Evolutionary conservation across 2,888 invertebrate genomes (phyloP).

Genomic region (Pimpla rufipes): DNA sequence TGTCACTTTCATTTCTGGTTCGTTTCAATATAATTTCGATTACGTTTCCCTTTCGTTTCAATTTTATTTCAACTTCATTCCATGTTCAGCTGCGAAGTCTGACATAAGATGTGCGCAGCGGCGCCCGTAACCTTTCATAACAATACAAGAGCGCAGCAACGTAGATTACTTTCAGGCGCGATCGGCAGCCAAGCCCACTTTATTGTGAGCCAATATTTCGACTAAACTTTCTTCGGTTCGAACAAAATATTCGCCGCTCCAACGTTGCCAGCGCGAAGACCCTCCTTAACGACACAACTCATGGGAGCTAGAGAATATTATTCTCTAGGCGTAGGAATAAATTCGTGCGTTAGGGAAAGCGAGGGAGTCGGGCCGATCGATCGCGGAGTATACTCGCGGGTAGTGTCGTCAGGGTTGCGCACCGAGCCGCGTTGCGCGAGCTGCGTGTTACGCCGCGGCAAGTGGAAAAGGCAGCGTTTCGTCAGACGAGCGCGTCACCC

Average conservation of each 20-base stretch:
- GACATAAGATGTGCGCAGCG: no score
- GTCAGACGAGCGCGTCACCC: slow-evolving; percentile 46
- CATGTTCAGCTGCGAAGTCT: no score
- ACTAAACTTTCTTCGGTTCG: background rate
- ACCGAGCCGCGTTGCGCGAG: slow-evolving; percentile 11
- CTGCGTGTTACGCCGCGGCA: slow-evolving; percentile 32
- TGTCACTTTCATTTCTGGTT: no score
- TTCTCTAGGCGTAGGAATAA: slow-evolving; percentile 36
- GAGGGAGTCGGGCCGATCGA: slow-evolving; percentile 47
- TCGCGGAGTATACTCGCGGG: slow-evolving; percentile 23
- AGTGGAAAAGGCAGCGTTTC: slow-evolving; percentile 53
- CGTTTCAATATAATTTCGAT: no score
- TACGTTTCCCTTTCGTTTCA: no score
- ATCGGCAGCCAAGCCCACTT: no score
- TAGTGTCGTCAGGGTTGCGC: slow-evolving; percentile 6
- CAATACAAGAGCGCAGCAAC: no score
- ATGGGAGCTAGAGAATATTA: slow-evolving; percentile 26
- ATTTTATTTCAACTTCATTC: no score
- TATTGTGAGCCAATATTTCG: background rate
- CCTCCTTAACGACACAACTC: background rate
- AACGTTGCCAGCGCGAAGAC: background rate
- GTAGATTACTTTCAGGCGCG: no score
- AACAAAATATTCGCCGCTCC: background rate
- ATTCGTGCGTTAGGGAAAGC: slow-evolving; percentile 36
- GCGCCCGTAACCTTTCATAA: no score